Evolutionary conservation across 2,888 invertebrate species (phyloP).

Genomic region (Blastobasis lacticolella): DNA sequence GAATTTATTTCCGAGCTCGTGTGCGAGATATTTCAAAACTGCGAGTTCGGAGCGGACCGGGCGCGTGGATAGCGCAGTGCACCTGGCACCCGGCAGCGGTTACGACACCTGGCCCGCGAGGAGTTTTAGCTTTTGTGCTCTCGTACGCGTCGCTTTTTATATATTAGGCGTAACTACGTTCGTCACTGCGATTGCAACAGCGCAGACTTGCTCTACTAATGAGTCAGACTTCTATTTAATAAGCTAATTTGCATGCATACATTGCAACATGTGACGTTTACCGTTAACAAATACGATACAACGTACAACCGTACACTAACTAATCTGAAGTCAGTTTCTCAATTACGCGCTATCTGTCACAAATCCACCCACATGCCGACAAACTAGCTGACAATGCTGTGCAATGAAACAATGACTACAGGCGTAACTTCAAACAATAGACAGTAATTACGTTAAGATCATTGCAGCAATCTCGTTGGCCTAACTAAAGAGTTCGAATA

Average conservation of each 20-base stretch:
- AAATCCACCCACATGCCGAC: conserved; percentile 1
- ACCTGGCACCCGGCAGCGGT: conserved; percentile 2
- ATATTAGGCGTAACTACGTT: not conserved
- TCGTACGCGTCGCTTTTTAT: not conserved
- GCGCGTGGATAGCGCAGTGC: not conserved
- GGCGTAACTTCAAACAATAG: conserved; percentile 4
- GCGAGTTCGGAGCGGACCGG: no score
- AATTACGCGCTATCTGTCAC: not conserved
- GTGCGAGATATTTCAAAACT: no score
- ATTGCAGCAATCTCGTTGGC: conserved; percentile 2
- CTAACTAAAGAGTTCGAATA: not conserved
- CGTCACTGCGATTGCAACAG: not conserved
- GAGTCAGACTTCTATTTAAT: no score
- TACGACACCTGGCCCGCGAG: conserved; percentile 6
- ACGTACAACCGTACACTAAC: no score
- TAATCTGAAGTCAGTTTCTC: no score
- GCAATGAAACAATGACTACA: conserved; percentile 2
- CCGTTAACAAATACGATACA: no score
- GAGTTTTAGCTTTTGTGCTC: not conserved
- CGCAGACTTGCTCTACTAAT: no score
- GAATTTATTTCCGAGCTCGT: no score
- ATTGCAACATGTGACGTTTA: no score
- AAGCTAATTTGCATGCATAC: no score
- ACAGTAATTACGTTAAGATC: not conserved
- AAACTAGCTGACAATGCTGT: conserved; percentile 1